These are phyloP conservation scores for Emydoidea blandingii DNA, from an alignment of 2,797 vertebrate species.

Conservation along the genomic window DNA sequence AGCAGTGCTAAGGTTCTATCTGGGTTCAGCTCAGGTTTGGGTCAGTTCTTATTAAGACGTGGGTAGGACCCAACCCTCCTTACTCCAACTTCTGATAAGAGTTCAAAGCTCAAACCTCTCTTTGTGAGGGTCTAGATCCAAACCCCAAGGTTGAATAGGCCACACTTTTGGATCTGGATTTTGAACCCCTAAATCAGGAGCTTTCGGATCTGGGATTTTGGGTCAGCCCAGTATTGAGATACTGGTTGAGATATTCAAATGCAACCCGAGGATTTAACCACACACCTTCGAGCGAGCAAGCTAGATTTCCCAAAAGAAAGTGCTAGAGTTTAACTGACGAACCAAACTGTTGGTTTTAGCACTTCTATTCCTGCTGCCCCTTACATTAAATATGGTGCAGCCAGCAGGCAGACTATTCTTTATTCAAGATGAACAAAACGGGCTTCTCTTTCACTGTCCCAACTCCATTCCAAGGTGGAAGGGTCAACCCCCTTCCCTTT, in stretches of 20 bases:
- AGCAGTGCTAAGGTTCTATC: constrained; percentile 19
- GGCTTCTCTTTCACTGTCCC: not conserved
- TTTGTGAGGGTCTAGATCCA: not conserved
- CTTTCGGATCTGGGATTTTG: not conserved
- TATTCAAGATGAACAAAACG: not conserved
- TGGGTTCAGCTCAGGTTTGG: not conserved
- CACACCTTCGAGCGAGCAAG: not conserved
- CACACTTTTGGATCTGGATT: not conserved
- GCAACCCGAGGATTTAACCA: not conserved
- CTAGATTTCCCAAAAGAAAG: not conserved
- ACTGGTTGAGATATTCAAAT: not conserved
- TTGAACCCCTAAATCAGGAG: not conserved
- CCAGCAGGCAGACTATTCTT: not conserved
- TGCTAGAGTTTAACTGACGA: not conserved
- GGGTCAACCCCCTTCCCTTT: not conserved
- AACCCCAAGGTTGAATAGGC: not conserved
- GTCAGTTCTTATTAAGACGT: not conserved
- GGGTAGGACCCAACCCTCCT: not conserved
- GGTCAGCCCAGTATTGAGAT: not conserved
- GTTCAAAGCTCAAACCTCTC: not conserved
- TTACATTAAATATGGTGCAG: not conserved
- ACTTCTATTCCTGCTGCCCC: not conserved
- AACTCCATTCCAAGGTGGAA: not conserved
- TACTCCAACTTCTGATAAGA: not conserved
- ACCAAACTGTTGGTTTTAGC: not conserved